Percentiles rank a stretch among this genome's conserved stretches.
Evolutionary conservation across 1,140 invertebrate genomes (phyloP).

Genomic region (Drosophila littoralis): DNA sequence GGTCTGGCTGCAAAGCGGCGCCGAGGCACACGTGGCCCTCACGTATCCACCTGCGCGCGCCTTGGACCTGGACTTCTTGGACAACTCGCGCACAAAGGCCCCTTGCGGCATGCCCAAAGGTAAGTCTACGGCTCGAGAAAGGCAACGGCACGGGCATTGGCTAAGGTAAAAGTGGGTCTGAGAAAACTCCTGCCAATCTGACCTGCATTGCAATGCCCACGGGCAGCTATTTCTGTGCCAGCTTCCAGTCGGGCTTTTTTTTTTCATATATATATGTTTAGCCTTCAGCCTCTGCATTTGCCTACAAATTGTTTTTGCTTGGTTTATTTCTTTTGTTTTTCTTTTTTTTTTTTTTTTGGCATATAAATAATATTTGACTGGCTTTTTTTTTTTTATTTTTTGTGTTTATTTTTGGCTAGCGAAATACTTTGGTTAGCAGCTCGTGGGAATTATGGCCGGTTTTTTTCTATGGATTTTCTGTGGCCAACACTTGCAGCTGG

Average conservation of each 20-base stretch:
- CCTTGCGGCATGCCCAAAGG: slow-evolving; percentile 98
- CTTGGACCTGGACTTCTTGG: slow-evolving; percentile 97
- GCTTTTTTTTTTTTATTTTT: slow-evolving; percentile 26
- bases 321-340: slow-evolving; percentile 6
- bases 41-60: slow-evolving; percentile 93
- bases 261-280: neutral
- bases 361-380: slow-evolving; percentile 32
- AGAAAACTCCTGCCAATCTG: slow-evolving; percentile 34
- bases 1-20: slow-evolving; percentile 47
- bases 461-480: slow-evolving; percentile 26
- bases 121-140: slow-evolving; percentile 84
- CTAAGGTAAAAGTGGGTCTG: slow-evolving; percentile 33
- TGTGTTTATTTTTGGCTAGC: slow-evolving; percentile 11
- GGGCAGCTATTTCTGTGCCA: slow-evolving; percentile 1
- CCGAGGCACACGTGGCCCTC: slow-evolving; percentile 90
- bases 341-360: slow-evolving; percentile 5
- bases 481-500: slow-evolving; percentile 46
- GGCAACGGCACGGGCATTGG: neutral
- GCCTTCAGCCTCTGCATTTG: slow-evolving; percentile 35
- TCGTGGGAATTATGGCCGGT: slow-evolving; percentile 61
- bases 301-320: slow-evolving; percentile 29
- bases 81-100: slow-evolving; percentile 93
- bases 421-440: slow-evolving; percentile 25
- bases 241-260: no score
- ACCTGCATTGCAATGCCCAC: slow-evolving; percentile 27